A percentile compares a stretch with the other conserved stretches of the same genome.
These are phyloP conservation scores for Gambusia affinis DNA, from an alignment of 2,113 vertebrate genomes.

Conservation along the genomic window DNA sequence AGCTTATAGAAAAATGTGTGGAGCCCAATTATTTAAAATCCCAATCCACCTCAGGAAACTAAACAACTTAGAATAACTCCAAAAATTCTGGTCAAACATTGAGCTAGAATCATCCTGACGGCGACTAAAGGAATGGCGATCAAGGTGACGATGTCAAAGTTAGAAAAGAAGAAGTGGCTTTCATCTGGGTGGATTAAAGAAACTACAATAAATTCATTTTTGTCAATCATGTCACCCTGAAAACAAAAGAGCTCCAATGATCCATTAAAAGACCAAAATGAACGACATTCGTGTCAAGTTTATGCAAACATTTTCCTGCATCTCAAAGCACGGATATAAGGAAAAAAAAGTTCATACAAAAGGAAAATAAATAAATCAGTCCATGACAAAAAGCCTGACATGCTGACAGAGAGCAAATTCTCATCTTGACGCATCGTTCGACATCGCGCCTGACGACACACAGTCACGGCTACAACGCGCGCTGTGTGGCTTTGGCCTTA, in stretches of 20 bases:
- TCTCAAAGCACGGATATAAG: slow-evolving; percentile 20
- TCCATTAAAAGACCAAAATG: too few species aligned
- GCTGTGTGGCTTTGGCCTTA: slow-evolving; percentile 59
- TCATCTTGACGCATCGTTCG: slow-evolving; percentile 21
- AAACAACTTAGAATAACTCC: too few species aligned
- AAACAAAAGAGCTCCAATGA: too few species aligned
- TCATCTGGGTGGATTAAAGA: too few species aligned
- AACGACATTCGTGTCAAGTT: background rate
- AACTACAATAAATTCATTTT: too few species aligned
- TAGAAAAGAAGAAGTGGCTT: too few species aligned
- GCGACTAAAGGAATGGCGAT: too few species aligned
- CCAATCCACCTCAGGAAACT: background rate
- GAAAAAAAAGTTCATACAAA: slow-evolving; percentile 24
- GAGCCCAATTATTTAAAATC: background rate
- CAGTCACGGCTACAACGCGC: slow-evolving; percentile 43
- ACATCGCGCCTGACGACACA: slow-evolving; percentile 43
- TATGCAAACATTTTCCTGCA: background rate
- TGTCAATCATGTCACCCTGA: too few species aligned
- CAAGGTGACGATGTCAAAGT: too few species aligned
- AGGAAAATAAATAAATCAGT: slow-evolving; percentile 53
- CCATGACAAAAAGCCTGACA: slow-evolving; percentile 9
- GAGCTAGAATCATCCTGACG: too few species aligned
- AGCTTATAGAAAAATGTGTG: background rate
- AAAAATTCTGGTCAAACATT: too few species aligned
- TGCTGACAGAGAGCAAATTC: slow-evolving; percentile 60